Conservation (phyloP, 2,797 vertebrate genomes). For the Masticophis lateralis region DNA sequence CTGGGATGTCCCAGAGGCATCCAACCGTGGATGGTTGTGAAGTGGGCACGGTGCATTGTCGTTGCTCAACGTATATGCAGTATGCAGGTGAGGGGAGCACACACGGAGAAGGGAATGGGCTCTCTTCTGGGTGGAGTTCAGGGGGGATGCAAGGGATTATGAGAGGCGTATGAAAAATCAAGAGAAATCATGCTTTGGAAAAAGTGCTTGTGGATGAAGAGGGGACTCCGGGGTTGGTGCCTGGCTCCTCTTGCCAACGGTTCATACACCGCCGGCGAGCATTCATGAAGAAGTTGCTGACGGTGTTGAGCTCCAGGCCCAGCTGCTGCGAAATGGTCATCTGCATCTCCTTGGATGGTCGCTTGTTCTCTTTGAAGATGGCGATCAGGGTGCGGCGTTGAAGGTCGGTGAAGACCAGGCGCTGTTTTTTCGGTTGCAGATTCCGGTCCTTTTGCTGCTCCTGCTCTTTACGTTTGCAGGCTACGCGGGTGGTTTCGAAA, state of each 20-base stretch:
- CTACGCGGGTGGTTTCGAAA: slow-evolving; percentile 63
- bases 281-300: slow-evolving; percentile 99
- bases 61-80: neutral
- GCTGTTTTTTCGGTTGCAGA: slow-evolving; percentile 93
- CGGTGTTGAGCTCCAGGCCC: slow-evolving; percentile 95
- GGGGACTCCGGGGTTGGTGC: slow-evolving; percentile 82
- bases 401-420: slow-evolving; percentile 97
- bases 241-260: slow-evolving; percentile 93
- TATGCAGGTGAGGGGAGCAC: neutral
- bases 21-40: neutral
- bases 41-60: neutral
- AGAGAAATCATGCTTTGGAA: slow-evolving; percentile 88
- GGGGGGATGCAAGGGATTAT: slow-evolving; percentile 64
- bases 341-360: slow-evolving; percentile 98
- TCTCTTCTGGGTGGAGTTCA: slow-evolving; percentile 51
- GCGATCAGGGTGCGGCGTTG: slow-evolving; percentile 96
- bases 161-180: neutral
- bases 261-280: slow-evolving; percentile 94
- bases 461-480: slow-evolving; percentile 98
- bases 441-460: slow-evolving; percentile 96
- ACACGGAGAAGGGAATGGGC: slow-evolving; percentile 32
- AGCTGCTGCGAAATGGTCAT: slow-evolving; percentile 98
- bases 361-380: slow-evolving; percentile 99
- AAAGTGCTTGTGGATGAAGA: slow-evolving; percentile 89
- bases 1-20: slow-evolving; percentile 29